Evolutionary conservation across 2,888 invertebrate genomes (phyloP).

Genomic region (Eupeodes luniger): DNA sequence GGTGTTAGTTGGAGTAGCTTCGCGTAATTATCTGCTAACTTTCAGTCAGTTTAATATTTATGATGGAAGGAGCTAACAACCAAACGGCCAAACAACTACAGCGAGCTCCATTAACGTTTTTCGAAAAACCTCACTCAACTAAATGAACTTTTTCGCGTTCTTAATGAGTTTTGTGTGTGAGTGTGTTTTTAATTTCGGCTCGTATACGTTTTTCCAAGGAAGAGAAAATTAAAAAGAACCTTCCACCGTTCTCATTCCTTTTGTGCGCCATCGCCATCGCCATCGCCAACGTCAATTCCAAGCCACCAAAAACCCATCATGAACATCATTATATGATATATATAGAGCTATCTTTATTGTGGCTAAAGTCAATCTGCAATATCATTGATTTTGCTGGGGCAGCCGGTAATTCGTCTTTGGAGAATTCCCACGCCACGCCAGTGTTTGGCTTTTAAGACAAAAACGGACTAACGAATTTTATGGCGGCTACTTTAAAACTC

Average conservation of each 20-base stretch:
- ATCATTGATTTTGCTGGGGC: conserved; percentile 71
- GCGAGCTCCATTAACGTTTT: conserved; percentile 74
- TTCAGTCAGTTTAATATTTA: conserved; percentile 77
- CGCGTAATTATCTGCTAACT: conserved; percentile 76
- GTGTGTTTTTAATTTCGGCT: conserved; percentile 75
- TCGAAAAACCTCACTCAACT: conserved; percentile 76
- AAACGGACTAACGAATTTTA: conserved; percentile 42
- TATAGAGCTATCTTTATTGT: conserved; percentile 72
- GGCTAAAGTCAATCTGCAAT: conserved; percentile 72
- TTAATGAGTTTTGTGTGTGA: conserved; percentile 76
- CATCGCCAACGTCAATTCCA: conserved; percentile 3
- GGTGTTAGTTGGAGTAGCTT: conserved; percentile 76
- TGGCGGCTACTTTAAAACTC: conserved; percentile 49
- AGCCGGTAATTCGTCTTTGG: conserved; percentile 59
- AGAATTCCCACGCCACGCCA: conserved; percentile 74
- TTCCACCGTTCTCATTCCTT: conserved; percentile 20
- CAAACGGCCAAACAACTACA: conserved; percentile 50
- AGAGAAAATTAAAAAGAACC: conserved; percentile 76
- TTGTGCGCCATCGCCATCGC: background rate
- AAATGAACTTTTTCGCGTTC: conserved; percentile 76
- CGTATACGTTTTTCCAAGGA: conserved; percentile 74
- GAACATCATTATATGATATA: conserved; percentile 65
- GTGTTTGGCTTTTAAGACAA: conserved; percentile 43
- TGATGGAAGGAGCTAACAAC: conserved; percentile 71
- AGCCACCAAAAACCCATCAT: conserved; percentile 61